phyloP scores from a whole-genome alignment of 1,140 invertebrate species.

The Oryctes rhinoceros region DNA sequence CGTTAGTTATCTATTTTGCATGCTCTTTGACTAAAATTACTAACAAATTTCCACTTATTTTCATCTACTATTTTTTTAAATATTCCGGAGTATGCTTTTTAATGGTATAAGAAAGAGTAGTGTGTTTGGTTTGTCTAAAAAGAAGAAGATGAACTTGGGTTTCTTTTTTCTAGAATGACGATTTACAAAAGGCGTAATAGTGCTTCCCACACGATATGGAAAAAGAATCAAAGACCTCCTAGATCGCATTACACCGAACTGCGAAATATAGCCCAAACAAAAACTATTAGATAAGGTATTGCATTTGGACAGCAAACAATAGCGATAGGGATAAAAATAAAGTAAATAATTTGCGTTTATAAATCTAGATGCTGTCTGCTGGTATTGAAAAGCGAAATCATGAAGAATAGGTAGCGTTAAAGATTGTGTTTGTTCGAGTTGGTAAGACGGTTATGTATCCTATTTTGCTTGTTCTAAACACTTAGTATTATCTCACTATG shows the following conservation, averaged over 20 bases:
- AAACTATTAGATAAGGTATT: conserved; percentile 11
- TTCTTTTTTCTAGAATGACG: conserved; percentile 53
- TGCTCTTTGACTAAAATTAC: too few species aligned
- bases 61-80: too few species aligned
- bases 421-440: neutral
- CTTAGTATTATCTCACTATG: neutral
- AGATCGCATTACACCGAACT: conserved; percentile 55
- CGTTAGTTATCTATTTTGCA: too few species aligned
- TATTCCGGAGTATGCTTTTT: too few species aligned
- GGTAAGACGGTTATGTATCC: conserved; percentile 37
- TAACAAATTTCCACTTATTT: too few species aligned
- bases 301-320: neutral
- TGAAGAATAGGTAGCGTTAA: neutral
- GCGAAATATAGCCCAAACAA: conserved; percentile 47
- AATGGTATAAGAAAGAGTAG: too few species aligned
- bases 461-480: conserved; percentile 13
- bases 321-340: neutral
- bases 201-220: conserved; percentile 45
- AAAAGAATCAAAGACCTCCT: conserved; percentile 47
- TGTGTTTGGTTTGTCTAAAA: conserved; percentile 2
- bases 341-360: too few species aligned
- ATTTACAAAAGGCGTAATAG: conserved; percentile 53
- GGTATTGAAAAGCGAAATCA: neutral
- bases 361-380: neutral
- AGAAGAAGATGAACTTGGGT: conserved; percentile 32